Evolutionary conservation across 2,888 invertebrate species (phyloP).

Genomic region (Cheilosia soror): DNA sequence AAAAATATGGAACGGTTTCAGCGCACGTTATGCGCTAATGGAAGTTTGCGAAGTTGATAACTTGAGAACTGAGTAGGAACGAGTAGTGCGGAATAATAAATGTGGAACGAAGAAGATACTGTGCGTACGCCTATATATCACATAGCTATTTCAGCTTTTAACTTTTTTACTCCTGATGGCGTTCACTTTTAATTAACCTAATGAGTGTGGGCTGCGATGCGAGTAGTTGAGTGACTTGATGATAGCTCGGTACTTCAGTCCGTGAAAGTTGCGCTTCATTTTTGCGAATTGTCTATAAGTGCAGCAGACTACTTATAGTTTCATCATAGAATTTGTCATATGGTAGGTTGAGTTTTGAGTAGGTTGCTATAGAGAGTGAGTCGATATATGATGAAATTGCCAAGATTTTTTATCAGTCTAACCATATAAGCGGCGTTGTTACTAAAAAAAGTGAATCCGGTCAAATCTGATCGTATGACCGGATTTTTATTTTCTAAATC

Average conservation of each 20-base stretch:
- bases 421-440: too few species aligned
- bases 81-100: conserved; percentile 24
- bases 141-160: conserved; percentile 40
- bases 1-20: not conserved
- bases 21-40: conserved; percentile 36
- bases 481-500: too few species aligned
- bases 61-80: conserved; percentile 24
- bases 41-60: conserved; percentile 48
- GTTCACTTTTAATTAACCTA: conserved; percentile 67
- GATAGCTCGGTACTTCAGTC: conserved; percentile 20
- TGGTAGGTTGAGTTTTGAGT: not conserved
- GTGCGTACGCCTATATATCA: conserved; percentile 6
- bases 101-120: not conserved
- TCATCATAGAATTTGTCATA: not conserved
- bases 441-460: too few species aligned
- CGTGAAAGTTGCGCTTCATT: conserved; percentile 48
- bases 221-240: conserved; percentile 24
- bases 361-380: too few species aligned
- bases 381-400: too few species aligned
- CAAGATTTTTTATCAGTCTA: too few species aligned
- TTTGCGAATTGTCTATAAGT: conserved; percentile 4
- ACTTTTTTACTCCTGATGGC: conserved; percentile 46
- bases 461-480: too few species aligned
- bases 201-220: conserved; percentile 36
- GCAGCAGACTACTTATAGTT: not conserved